Percentiles rank a stretch among this genome's conserved stretches.
These are phyloP conservation scores for Dasysyrphus albostriatus DNA, from an alignment of 2,888 invertebrate genomes.

Conservation along the genomic window DNA sequence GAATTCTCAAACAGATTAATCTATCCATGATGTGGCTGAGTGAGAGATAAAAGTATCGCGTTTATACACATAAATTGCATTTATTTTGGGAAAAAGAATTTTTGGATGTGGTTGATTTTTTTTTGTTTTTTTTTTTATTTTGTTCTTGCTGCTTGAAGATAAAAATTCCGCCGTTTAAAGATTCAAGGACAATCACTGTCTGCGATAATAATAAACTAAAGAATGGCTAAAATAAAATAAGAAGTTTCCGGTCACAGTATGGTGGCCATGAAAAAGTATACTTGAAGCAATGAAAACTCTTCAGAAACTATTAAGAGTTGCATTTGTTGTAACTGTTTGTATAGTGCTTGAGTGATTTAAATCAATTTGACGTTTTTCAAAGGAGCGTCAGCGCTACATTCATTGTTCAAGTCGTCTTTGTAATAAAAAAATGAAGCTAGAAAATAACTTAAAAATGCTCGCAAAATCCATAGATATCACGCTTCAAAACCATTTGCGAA, in stretches of 20 bases:
- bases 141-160: background rate
- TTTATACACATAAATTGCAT: constrained; percentile 2
- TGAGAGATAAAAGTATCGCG: background rate
- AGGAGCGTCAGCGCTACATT: too few relatives aligned
- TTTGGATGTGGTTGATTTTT: constrained; percentile 16
- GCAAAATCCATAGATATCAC: background rate
- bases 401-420: too few relatives aligned
- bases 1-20: constrained; percentile 14
- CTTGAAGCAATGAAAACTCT: background rate
- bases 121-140: background rate
- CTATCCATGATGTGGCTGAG: constrained; percentile 6
- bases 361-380: too few relatives aligned
- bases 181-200: constrained; percentile 46
- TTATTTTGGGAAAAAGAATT: constrained; percentile 37
- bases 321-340: too few relatives aligned
- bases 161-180: constrained; percentile 8
- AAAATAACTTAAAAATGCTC: background rate
- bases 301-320: too few relatives aligned
- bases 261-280: background rate
- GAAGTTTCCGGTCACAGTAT: constrained; percentile 22
- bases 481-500: background rate
- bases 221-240: background rate
- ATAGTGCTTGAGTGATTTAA: too few relatives aligned
- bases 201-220: constrained; percentile 45
- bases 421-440: background rate